Evolutionary conservation across 2,888 invertebrate genomes (phyloP).

Genomic region (Hesperia comma): DNA sequence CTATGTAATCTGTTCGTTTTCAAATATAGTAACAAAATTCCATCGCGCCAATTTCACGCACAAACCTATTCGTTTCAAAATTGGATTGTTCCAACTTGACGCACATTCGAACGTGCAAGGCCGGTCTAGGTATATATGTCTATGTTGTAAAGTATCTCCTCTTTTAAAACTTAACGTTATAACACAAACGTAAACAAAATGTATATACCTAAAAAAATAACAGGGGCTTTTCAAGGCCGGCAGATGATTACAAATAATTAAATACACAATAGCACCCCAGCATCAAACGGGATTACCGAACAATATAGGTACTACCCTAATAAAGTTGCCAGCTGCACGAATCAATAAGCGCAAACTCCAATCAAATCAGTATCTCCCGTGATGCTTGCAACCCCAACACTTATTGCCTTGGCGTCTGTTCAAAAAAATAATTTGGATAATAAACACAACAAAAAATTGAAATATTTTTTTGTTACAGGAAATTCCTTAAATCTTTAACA

Average conservation of each 20-base stretch:
- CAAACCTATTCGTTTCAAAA: too few relatives aligned
- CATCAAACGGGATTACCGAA: conserved; percentile 23
- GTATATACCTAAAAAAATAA: conserved; percentile 24
- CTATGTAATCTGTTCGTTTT: too few relatives aligned
- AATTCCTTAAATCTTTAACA: too few relatives aligned
- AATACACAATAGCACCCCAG: conserved; percentile 28
- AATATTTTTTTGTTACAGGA: too few relatives aligned
- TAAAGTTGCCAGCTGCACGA: conserved; percentile 38
- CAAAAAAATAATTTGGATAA: neutral
- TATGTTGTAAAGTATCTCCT: too few relatives aligned
- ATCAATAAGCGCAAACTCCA: conserved; percentile 37
- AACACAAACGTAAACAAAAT: neutral
- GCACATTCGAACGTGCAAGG: too few relatives aligned
- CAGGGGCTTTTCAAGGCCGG: conserved; percentile 27
- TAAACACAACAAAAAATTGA: neutral
- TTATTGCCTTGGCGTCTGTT: neutral
- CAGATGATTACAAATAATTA: conserved; percentile 37
- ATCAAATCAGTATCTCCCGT: conserved; percentile 35
- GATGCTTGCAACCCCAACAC: conserved; percentile 19
- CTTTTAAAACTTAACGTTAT: neutral
- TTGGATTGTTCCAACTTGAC: too few relatives aligned
- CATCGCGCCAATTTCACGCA: too few relatives aligned
- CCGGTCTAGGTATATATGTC: too few relatives aligned
- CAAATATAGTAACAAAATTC: too few relatives aligned
- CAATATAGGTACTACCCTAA: conserved; percentile 33